These are phyloP conservation scores for Zoanthus solanderi DNA, from an alignment of 92 coral and sea anemone genomes.

Conservation along the genomic window DNA sequence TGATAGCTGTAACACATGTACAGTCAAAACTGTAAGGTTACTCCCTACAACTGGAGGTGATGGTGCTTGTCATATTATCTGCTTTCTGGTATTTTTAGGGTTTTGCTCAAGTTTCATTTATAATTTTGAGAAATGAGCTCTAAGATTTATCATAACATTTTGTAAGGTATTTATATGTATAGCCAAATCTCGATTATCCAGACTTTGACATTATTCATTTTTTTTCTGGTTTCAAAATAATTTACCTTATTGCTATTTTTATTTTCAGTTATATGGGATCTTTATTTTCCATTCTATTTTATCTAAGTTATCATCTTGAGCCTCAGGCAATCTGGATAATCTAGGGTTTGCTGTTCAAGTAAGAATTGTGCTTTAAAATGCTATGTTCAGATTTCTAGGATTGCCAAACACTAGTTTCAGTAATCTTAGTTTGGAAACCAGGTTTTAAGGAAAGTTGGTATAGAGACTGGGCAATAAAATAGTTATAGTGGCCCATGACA, in stretches of 20 bases:
- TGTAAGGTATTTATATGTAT: constrained; percentile 1
- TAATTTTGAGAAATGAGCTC: not conserved
- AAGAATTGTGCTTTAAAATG: not conserved
- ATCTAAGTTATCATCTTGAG: not conserved
- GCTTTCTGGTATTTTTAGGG: constrained; percentile 9
- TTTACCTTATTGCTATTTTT: constrained; percentile 2
- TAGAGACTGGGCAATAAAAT: constrained; percentile 21
- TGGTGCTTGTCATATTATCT: not conserved
- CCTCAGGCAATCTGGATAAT: constrained; percentile 6
- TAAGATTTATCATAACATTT: not conserved
- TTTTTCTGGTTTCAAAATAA: constrained; percentile 2
- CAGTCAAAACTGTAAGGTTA: not conserved
- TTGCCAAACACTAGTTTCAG: not conserved
- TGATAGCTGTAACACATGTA: constrained; percentile 6
- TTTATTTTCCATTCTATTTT: constrained; percentile 7
- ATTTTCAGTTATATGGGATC: not conserved
- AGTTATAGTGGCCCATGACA: constrained; percentile 10
- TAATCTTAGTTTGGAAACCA: constrained; percentile 16
- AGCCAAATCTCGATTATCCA: not conserved
- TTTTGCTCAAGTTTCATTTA: constrained; percentile 1
- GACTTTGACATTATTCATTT: not conserved
- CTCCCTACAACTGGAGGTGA: not conserved
- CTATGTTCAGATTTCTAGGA: constrained; percentile 15
- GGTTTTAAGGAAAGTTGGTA: constrained; percentile 11
- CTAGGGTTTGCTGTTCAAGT: not conserved